These are phyloP conservation scores for Trinectes maculatus DNA, from an alignment of 2,113 vertebrate genomes.

Conservation along the genomic window DNA sequence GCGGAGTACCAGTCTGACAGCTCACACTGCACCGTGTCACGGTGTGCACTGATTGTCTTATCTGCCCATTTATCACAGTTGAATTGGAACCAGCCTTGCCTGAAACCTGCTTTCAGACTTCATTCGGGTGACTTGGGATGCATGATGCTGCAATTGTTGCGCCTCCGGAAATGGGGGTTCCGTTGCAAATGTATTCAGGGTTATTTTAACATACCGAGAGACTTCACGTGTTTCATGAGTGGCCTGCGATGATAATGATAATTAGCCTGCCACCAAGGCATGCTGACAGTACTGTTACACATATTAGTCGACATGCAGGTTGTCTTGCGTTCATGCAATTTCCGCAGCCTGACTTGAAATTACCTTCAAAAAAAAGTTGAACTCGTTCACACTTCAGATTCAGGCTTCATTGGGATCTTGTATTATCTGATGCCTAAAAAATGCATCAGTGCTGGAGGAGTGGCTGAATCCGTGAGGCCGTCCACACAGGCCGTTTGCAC, in stretches of 20 bases:
- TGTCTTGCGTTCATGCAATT: constrained; percentile 3
- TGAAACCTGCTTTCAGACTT: constrained; percentile 92
- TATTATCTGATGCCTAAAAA: constrained; percentile 51
- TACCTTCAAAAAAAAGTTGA: constrained; percentile 27
- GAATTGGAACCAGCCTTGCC: constrained; percentile 99
- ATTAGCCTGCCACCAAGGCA: constrained; percentile 34
- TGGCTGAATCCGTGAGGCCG: constrained; percentile 52
- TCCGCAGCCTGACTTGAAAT: constrained; percentile 37
- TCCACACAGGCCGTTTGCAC: constrained; percentile 73
- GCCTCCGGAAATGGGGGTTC: constrained; percentile 78
- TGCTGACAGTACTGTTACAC: constrained; percentile 6
- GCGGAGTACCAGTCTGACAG: constrained; percentile 66
- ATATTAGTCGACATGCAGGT: constrained; percentile 19
- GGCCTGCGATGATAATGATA: constrained; percentile 54
- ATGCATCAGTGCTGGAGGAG: constrained; percentile 45
- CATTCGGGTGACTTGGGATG: constrained; percentile 84
- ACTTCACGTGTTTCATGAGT: constrained; percentile 31
- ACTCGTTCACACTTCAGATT: constrained; percentile 12
- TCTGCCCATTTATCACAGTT: constrained; percentile 99
- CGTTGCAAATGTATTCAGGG: constrained; percentile 71
- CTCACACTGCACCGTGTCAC: constrained; percentile 81
- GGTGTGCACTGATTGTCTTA: constrained; percentile 99
- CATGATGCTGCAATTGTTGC: constrained; percentile 86
- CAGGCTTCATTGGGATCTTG: constrained; percentile 44
- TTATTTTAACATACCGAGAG: constrained; percentile 54